A percentile compares a stretch with the other conserved stretches of the same genome.
These are phyloP conservation scores for Andrena camellia DNA, from an alignment of 2,888 invertebrate species.

Conservation along the genomic window DNA sequence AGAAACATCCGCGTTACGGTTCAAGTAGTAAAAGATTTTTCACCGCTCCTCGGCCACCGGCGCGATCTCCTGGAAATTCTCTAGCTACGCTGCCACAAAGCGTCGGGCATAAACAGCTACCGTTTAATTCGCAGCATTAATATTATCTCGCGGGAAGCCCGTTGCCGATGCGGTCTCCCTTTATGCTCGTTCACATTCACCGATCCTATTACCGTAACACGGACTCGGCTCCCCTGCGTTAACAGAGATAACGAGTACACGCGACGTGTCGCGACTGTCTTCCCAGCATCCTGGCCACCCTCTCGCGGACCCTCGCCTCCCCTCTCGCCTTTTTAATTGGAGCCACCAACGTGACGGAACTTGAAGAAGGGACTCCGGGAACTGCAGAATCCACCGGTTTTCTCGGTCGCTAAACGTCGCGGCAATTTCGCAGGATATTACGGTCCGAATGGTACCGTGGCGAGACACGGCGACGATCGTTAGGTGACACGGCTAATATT, in stretches of 20 bases:
- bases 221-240: constrained; percentile 17
- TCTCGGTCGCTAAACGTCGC: constrained; percentile 3
- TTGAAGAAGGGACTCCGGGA: constrained; percentile 7
- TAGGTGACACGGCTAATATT: constrained; percentile 52
- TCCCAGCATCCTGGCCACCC: not conserved
- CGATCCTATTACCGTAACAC: constrained; percentile 18
- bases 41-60: not conserved
- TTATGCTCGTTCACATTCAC: not conserved
- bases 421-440: constrained; percentile 33
- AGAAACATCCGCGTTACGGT: constrained; percentile 12
- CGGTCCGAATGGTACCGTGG: constrained; percentile 17
- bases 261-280: not conserved
- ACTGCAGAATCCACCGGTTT: constrained; percentile 1
- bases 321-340: constrained; percentile 36
- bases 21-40: constrained; percentile 9
- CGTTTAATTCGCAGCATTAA: constrained; percentile 42
- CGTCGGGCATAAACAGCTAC: not conserved
- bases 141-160: constrained; percentile 25
- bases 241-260: constrained; percentile 38
- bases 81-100: not conserved
- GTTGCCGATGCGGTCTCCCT: constrained; percentile 9
- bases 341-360: constrained; percentile 16
- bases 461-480: constrained; percentile 44
- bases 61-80: constrained; percentile 14
- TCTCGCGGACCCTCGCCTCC: not conserved